Percentiles rank a stretch among this genome's conserved stretches.
These are phyloP conservation scores for Willowsia nigromaculata DNA, from an alignment of 2,888 invertebrate species.

Conservation along the genomic window DNA sequence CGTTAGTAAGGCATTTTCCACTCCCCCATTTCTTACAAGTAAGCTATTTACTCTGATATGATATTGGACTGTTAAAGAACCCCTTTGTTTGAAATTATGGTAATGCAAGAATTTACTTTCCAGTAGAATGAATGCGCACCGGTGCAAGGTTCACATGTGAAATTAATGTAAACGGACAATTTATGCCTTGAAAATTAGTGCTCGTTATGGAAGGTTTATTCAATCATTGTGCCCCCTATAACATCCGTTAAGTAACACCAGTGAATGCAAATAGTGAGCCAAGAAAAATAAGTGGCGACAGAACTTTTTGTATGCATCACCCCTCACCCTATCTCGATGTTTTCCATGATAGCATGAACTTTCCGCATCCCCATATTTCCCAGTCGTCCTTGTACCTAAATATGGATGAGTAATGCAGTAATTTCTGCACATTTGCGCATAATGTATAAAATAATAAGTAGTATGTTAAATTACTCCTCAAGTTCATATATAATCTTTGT, in stretches of 20 bases:
- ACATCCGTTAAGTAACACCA: no score
- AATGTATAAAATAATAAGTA: not conserved
- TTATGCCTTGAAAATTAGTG: not conserved
- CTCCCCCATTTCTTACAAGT: not conserved
- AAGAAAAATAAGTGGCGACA: no score
- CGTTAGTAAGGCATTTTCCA: not conserved
- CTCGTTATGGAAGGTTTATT: no score
- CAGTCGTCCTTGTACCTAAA: not conserved
- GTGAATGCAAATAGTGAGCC: no score
- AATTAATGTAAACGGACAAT: no score
- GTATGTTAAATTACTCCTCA: not conserved
- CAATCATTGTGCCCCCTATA: no score
- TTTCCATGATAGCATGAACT: not conserved
- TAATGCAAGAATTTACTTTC: not conserved
- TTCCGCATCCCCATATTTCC: not conserved
- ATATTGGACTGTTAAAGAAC: not conserved
- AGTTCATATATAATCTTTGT: not conserved
- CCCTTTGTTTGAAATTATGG: not conserved
- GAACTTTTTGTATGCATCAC: no score
- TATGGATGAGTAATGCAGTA: not conserved
- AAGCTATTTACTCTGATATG: not conserved
- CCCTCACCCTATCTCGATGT: no score
- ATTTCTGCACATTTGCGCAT: not conserved
- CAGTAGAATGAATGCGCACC: not conserved
- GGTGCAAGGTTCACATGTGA: no score